A percentile compares a stretch with the other conserved stretches of the same genome.
Evolutionary conservation across 2,113 vertebrate genomes (phyloP).

Genomic region (Gallinago media): DNA sequence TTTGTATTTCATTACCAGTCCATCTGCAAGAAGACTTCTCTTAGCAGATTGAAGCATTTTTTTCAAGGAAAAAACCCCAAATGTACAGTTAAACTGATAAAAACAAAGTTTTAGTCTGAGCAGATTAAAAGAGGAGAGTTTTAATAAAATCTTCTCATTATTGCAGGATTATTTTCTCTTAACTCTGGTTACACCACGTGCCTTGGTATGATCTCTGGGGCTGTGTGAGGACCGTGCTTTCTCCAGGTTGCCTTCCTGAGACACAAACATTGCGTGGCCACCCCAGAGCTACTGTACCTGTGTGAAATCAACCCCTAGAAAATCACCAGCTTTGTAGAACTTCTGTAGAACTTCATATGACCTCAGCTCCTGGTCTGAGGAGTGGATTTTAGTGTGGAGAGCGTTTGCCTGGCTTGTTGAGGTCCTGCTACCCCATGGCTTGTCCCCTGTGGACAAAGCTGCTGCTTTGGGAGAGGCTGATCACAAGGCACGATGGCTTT

Average conservation of each 20-base stretch:
- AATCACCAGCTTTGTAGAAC: background rate
- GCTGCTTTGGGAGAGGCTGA: background rate
- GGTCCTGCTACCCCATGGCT: background rate
- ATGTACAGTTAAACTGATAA: background rate
- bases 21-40: conserved; percentile 32
- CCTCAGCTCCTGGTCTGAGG: background rate
- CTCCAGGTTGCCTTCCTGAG: background rate
- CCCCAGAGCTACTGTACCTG: background rate
- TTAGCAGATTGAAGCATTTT: conserved; percentile 21
- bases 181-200: background rate
- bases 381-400: background rate
- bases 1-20: conserved; percentile 54
- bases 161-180: background rate
- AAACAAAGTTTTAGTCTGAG: background rate
- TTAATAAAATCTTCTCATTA: background rate
- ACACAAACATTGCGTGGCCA: background rate
- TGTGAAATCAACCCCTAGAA: background rate
- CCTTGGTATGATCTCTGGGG: background rate
- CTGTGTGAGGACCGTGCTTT: background rate
- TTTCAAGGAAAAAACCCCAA: background rate
- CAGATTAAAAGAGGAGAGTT: background rate
- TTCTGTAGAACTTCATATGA: background rate
- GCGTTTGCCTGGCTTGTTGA: rapidly evolving
- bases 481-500: rapidly evolving
- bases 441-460: rapidly evolving